Evolutionary conservation across 2,888 invertebrate genomes (phyloP), one percentile per base, ranked within the genome.

Genomic region (Tipula lateralis): DNA sequence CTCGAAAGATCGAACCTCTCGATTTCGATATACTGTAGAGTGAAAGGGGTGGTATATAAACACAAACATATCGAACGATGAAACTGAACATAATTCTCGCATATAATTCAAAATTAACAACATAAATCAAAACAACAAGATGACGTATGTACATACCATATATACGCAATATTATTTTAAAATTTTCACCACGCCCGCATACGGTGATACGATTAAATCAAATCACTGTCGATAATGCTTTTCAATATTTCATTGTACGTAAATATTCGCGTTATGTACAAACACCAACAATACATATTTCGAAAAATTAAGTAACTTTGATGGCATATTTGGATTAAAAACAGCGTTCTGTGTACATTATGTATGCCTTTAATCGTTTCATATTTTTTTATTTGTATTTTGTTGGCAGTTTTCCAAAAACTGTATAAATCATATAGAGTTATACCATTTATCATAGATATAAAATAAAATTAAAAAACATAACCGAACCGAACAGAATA

Each of bases 281-380:
- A 24, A 66, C 66, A 66, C 66, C 9, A 66, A 24, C 24, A 9
- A 24, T n/a, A n/a, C 19, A 66, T 66, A 66, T 66, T 66, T 66
- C 24, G n/a, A n/a, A 66, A 66, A 66, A 66, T 24, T 66, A 66
- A 66, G 66, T 66, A 66, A 66, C 66, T 66, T 66, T 66, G 66
- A 24, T 66, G 66, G 66, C 66, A 66, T 66, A 66, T 66, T 66
- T 66, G 66, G 66, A 66, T 66, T 66, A 66, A 66, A 66, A 66
- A 19, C 66, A 66, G 66, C 24, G 66, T 66, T 66, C n/a, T 50
- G n/a, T n/a, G 1, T 44, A 32, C 32, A 44, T 44, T n/a, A 13
- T 44, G 5, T 66, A 66, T 66, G 66, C n/a, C 66, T 66, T 66
- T 66, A 66, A 66, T 66, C 66, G 66, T 66, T 24, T 66, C 66